These are phyloP conservation scores for Drosophila murphyi DNA, from an alignment of 1,140 invertebrate species.

Conservation along the genomic window DNA sequence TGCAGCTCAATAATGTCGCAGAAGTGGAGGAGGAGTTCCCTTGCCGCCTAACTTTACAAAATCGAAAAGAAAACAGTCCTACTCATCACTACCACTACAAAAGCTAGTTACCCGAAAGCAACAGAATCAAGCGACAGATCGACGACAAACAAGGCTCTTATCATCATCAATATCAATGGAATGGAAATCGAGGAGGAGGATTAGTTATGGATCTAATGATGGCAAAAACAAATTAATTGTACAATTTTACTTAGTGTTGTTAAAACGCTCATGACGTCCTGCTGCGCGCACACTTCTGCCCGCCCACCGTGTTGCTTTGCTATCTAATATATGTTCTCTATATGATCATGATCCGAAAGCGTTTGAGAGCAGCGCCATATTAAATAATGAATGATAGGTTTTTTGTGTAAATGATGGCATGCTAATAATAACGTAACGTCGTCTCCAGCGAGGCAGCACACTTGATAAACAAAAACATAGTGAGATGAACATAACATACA, in stretches of 20 bases:
- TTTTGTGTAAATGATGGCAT: slow-evolving; percentile 61
- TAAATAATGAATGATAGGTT: slow-evolving; percentile 17
- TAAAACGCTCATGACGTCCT: slow-evolving; percentile 74
- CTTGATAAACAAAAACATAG: slow-evolving; percentile 23
- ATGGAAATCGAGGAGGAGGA: too few relatives aligned
- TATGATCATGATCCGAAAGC: slow-evolving; percentile 31
- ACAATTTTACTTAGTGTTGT: slow-evolving; percentile 81
- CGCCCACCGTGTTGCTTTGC: slow-evolving; percentile 61
- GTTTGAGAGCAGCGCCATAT: slow-evolving; percentile 40
- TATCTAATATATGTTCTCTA: background rate
- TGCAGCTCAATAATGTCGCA: slow-evolving; percentile 77
- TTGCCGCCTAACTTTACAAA: slow-evolving; percentile 51
- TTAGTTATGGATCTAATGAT: slow-evolving; percentile 69
- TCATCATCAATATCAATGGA: slow-evolving; percentile 64
- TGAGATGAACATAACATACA: slow-evolving; percentile 40
- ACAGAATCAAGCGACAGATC: slow-evolving; percentile 68
- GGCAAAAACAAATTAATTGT: slow-evolving; percentile 73
- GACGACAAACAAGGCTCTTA: slow-evolving; percentile 72
- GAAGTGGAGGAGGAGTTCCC: slow-evolving; percentile 33
- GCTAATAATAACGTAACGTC: slow-evolving; percentile 6
- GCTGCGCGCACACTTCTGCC: slow-evolving; percentile 61
- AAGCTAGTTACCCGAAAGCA: slow-evolving; percentile 49
- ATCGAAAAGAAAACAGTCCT: slow-evolving; percentile 59
- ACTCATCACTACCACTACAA: slow-evolving; percentile 58
- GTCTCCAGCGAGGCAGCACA: slow-evolving; percentile 36